These are phyloP conservation scores for Lucilia cuprina DNA, from an alignment of 1,140 invertebrate species.

Conservation along the genomic window DNA sequence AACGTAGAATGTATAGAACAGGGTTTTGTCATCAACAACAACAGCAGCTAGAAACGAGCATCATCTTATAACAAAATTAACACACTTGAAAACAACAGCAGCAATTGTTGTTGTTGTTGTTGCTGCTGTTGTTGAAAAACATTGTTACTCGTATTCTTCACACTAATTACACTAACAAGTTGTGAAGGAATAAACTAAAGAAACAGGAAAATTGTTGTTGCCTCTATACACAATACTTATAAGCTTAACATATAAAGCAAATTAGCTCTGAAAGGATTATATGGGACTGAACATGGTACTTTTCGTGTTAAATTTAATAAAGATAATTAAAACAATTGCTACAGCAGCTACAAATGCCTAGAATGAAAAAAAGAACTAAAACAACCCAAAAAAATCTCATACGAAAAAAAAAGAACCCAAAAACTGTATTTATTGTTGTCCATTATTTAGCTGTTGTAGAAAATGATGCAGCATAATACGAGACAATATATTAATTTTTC, in stretches of 20 bases:
- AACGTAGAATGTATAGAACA: not conserved
- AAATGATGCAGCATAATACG: no score
- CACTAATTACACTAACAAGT: not conserved
- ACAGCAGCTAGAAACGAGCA: not conserved
- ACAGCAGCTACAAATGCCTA: not conserved
- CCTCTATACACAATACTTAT: not conserved
- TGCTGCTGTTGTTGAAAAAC: not conserved
- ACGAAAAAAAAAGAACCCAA: no score
- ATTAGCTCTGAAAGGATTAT: not conserved
- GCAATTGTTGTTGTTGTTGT: not conserved
- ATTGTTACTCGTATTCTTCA: not conserved
- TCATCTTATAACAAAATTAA: not conserved
- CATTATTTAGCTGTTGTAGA: no score
- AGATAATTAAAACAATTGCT: not conserved
- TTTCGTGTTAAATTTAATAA: not conserved
- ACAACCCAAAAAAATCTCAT: not conserved
- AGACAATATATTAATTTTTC: no score
- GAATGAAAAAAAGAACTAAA: not conserved
- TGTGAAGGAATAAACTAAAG: not conserved
- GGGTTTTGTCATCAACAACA: not conserved
- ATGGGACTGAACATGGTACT: not conserved
- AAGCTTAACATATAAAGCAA: not conserved
- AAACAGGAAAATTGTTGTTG: not conserved
- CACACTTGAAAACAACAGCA: not conserved
- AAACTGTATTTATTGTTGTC: no score